phyloP scores from a whole-genome alignment of 2,797 vertebrate species.

The Typhlichthys subterraneus region DNA sequence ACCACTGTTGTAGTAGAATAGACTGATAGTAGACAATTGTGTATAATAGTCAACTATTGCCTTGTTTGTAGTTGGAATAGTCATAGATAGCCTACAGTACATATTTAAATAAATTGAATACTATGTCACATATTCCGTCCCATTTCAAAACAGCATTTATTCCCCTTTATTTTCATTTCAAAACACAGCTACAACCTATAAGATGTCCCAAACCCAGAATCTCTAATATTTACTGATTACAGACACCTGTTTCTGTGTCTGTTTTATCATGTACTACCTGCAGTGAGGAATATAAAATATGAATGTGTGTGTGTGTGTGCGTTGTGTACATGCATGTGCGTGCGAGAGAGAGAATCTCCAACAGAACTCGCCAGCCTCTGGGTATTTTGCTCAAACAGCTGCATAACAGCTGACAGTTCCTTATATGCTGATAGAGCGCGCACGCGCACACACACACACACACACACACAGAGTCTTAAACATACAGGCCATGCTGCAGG shows the following conservation, averaged over 20 bases:
- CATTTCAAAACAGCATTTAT: no score
- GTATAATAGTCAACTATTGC: conserved; percentile 15
- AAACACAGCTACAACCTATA: neutral
- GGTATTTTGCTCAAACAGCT: conserved; percentile 60
- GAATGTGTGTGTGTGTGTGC: neutral
- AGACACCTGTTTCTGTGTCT: conserved; percentile 11
- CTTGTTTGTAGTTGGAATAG: no score
- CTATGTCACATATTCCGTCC: no score
- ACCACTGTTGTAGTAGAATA: conserved; percentile 10
- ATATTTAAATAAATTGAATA: no score
- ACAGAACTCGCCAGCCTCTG: conserved; percentile 16
- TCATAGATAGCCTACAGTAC: no score
- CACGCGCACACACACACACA: neutral
- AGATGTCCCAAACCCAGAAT: neutral
- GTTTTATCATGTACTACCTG: conserved; percentile 14
- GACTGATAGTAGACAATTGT: neutral
- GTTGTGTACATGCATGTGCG: neutral
- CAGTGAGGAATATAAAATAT: conserved; percentile 4
- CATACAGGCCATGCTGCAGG: conserved; percentile 37
- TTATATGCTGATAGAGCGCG: conserved; percentile 32
- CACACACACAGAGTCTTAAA: conserved; percentile 7
- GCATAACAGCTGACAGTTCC: conserved; percentile 56
- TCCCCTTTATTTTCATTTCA: neutral
- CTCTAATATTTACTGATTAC: conserved; percentile 11
- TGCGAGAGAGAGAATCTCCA: conserved; percentile 10